These are phyloP conservation scores for Gryon sp. DNA, from an alignment of 1,140 invertebrate species.

Conservation along the genomic window DNA sequence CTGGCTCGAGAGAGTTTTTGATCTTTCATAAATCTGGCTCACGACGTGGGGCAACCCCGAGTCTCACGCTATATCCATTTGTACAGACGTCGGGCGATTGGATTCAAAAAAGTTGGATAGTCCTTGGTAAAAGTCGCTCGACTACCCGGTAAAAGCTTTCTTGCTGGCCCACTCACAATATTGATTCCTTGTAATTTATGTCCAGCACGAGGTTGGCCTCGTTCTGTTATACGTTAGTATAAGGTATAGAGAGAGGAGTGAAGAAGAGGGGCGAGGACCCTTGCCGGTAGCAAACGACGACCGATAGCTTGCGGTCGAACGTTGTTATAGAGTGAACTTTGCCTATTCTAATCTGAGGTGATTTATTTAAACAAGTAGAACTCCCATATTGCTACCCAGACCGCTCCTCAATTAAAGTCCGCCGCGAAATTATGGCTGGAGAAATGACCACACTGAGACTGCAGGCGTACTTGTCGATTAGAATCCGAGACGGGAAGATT, in stretches of 20 bases:
- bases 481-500: slow-evolving; percentile 31
- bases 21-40: slow-evolving; percentile 55
- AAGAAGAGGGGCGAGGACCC: too few species aligned
- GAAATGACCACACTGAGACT: slow-evolving; percentile 47
- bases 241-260: too few species aligned
- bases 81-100: slow-evolving; percentile 40
- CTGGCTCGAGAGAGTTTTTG: slow-evolving; percentile 24
- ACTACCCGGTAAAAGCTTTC: slow-evolving; percentile 52
- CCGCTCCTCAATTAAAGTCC: slow-evolving; percentile 64
- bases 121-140: slow-evolving; percentile 45
- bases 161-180: slow-evolving; percentile 59
- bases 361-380: slow-evolving; percentile 69
- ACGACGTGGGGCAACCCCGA: slow-evolving; percentile 17
- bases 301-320: slow-evolving; percentile 59
- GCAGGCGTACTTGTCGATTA: slow-evolving; percentile 45
- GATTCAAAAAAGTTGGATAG: slow-evolving; percentile 56
- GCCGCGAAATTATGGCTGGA: slow-evolving; percentile 54
- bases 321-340: slow-evolving; percentile 60
- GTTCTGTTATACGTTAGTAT: slow-evolving; percentile 11
- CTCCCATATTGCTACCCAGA: slow-evolving; percentile 62
- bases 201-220: slow-evolving; percentile 55
- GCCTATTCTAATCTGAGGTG: slow-evolving; percentile 69
- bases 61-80: slow-evolving; percentile 33
- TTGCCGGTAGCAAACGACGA: slow-evolving; percentile 21
- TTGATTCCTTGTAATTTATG: slow-evolving; percentile 63